These are phyloP conservation scores for Eupelmus urozonus DNA, from an alignment of 2,888 invertebrate species.

Conservation along the genomic window DNA sequence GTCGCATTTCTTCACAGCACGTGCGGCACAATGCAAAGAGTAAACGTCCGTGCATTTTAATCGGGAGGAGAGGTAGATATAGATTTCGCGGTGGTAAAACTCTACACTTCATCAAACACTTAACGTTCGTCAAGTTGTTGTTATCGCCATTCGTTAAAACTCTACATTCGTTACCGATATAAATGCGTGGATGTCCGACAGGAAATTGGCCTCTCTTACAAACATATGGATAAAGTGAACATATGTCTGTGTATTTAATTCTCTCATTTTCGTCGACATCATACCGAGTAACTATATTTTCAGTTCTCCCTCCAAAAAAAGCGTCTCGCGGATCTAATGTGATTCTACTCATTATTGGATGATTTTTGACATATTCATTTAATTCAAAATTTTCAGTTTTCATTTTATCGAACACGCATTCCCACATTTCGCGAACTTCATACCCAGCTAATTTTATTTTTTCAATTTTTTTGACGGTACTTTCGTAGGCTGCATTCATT, in stretches of 20 bases:
- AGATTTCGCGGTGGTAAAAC: conserved; percentile 63
- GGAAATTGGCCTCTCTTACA: conserved; percentile 67
- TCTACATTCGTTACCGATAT: conserved; percentile 53
- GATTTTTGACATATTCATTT: neutral
- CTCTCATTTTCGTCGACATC: conserved; percentile 17
- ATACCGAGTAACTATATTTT: conserved; percentile 24
- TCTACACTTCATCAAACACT: conserved; percentile 64
- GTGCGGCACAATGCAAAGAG: conserved; percentile 71
- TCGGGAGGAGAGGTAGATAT: conserved; percentile 69
- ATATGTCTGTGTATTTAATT: conserved; percentile 61
- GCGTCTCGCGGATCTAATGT: conserved; percentile 9
- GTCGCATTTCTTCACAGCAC: conserved; percentile 65
- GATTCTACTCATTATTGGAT: neutral
- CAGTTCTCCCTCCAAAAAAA: conserved; percentile 33
- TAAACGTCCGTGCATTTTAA: conserved; percentile 64
- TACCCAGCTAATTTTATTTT: conserved; percentile 1
- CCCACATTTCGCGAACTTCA: neutral
- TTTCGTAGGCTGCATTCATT: conserved; percentile 14
- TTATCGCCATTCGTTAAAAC: conserved; percentile 19
- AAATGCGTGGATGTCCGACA: conserved; percentile 65
- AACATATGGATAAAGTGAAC: conserved; percentile 66
- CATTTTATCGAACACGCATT: neutral
- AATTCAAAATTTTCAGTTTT: neutral
- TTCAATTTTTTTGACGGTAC: neutral
- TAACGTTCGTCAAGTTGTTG: conserved; percentile 46